phyloP scores from a whole-genome alignment of 2,888 invertebrate species.

The Diarsia dahlii region DNA sequence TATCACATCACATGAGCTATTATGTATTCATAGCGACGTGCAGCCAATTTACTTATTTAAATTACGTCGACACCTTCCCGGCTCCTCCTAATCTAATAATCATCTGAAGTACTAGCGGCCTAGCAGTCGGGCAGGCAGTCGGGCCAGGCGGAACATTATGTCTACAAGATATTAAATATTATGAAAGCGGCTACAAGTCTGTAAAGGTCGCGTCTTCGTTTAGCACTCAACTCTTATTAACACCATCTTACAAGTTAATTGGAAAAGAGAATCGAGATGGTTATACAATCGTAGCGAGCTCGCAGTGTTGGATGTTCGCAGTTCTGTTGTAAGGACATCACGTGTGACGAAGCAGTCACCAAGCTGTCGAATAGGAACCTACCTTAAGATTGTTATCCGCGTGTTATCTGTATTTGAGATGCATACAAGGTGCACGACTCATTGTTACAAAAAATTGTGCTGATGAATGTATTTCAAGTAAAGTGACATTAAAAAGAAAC shows the following conservation, averaged over 20 bases:
- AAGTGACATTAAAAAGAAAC: too few relatives aligned
- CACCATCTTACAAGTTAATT: background rate
- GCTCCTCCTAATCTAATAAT: conserved; percentile 27
- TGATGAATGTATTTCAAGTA: too few relatives aligned
- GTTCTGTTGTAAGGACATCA: background rate
- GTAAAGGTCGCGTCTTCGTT: background rate
- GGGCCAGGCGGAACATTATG: conserved; percentile 3
- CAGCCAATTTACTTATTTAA: conserved; percentile 54
- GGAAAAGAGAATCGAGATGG: background rate
- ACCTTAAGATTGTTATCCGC: background rate
- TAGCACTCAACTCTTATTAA: background rate
- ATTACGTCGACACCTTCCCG: conserved; percentile 34
- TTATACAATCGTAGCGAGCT: background rate
- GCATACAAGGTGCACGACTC: background rate
- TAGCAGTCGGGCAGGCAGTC: background rate
- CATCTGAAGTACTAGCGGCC: conserved; percentile 1
- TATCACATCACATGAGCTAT: conserved; percentile 20
- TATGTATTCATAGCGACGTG: conserved; percentile 49
- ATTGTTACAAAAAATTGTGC: too few relatives aligned
- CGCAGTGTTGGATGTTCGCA: too few relatives aligned
- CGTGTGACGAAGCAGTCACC: background rate
- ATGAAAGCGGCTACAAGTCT: background rate
- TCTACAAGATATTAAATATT: conserved; percentile 3
- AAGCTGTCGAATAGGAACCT: background rate
- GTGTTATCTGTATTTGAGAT: background rate